Evolutionary conservation across 1,140 invertebrate genomes (phyloP).

Genomic region (Schlechtendalia chinensis): DNA sequence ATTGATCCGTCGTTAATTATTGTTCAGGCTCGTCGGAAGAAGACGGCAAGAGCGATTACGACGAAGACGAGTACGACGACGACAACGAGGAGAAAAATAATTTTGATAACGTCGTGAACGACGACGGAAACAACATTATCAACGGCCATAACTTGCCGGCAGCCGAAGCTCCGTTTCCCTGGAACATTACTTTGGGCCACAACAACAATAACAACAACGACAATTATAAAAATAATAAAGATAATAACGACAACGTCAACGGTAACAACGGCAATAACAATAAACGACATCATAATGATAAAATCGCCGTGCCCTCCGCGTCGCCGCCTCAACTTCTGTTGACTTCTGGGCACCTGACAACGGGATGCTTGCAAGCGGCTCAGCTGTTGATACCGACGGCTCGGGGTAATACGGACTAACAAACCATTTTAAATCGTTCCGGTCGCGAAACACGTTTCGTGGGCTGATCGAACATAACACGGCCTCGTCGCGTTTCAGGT

Average conservation of each 20-base stretch:
- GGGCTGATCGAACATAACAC: background rate
- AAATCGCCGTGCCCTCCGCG: conserved; percentile 26
- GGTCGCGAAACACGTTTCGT: too few species aligned
- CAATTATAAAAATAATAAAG: too few species aligned
- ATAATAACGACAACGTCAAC: too few species aligned
- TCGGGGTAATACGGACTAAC: background rate
- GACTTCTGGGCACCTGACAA: conserved; percentile 25
- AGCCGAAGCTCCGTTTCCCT: conserved; percentile 19
- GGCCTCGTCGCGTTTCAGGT: background rate
- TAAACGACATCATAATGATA: background rate
- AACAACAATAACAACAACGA: too few species aligned
- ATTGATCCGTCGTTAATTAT: too few species aligned
- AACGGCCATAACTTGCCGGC: conserved; percentile 14
- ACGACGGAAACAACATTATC: conserved; percentile 2
- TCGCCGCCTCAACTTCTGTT: conserved; percentile 20
- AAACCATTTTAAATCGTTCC: background rate
- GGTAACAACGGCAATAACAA: too few species aligned
- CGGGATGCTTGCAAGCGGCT: conserved; percentile 35
- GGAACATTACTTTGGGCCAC: background rate
- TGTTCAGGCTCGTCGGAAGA: conserved; percentile 5
- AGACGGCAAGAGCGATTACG: conserved; percentile 6
- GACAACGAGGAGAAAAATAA: background rate
- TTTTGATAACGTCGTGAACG: background rate
- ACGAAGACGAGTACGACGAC: background rate
- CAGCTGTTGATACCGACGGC: conserved; percentile 29